Base-by-base conservation (phyloP, 2,888 invertebrate species). In the Terebella lapidaria region DNA sequence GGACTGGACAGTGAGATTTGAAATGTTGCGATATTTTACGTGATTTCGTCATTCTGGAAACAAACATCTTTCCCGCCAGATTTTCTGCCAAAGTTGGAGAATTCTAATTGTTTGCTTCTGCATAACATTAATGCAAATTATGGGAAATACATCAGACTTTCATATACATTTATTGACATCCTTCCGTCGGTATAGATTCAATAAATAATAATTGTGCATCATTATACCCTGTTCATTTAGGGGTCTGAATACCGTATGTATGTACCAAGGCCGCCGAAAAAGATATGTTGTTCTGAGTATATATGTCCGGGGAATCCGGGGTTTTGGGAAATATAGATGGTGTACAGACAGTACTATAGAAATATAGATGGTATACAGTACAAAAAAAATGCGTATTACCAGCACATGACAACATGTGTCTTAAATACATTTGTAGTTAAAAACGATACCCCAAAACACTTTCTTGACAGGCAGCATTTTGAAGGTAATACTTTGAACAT, bases 141-240 rank as follows among this genome's bases (percentile, higher is more conserved):
- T 3, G 42, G 24, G n/a, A 53, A 60, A 26, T 52, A 58, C 20
- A 15, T 57, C 2, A 57, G 59, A n/a, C 53, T 60, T 53, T 60
- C 51, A 24, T 59, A 52, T 5, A 60, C 60, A 18, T 52, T 53
- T 20, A 25, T 60, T 20, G 22, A 55, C 10, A 55, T 27, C 26
- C 42, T 15, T 20, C 49, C 10, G 10, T 49, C 20, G 5, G 49
- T 49, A 5, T 5, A 22, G 5, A 22, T 15, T 49, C 49, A 15
- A 18, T 49, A 18, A 49, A 49, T 18, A 49, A 20, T 49, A 5
- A 5, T 49, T 10, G 20, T 18, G 20, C 18, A 49, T 18, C 10
- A 10, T 18, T 49, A 22, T 15, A 5, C 20, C 15, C 10, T 18
- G n/a, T n/a, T n/a, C n/a, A n/a, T n/a, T n/a, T n/a, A n/a, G n/a